Conservation (phyloP, 2,797 vertebrate genomes). For the Leptodactylus fallax region DNA sequence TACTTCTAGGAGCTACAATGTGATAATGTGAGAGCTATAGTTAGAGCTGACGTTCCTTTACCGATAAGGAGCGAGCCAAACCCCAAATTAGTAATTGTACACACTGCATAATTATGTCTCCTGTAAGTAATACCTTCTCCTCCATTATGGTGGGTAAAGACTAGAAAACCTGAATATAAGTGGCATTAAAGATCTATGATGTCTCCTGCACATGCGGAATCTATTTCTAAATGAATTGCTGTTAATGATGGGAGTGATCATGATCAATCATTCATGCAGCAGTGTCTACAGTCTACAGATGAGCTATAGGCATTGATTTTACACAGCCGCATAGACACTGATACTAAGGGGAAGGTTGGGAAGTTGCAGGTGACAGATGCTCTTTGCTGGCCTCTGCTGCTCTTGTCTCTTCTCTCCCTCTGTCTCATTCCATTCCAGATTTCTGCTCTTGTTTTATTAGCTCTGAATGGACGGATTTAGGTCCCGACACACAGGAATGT, state of each 20-base stretch:
- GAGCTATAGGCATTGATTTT: background rate
- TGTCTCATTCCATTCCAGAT: slow-evolving; percentile 61
- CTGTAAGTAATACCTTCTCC: background rate
- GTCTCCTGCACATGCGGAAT: background rate
- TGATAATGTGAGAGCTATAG: background rate
- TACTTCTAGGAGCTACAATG: background rate
- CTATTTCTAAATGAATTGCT: slow-evolving; percentile 5
- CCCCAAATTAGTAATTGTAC: background rate
- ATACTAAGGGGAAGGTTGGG: background rate
- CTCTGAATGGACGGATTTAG: slow-evolving; percentile 63
- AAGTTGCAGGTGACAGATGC: slow-evolving; percentile 28
- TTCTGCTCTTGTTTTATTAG: slow-evolving; percentile 63
- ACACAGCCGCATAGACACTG: background rate
- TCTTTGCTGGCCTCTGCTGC: slow-evolving; percentile 33
- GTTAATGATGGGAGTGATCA: background rate
- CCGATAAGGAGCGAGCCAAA: background rate
- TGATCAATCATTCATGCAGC: background rate
- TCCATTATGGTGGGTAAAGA: background rate
- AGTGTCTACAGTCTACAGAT: background rate
- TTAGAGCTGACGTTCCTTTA: background rate
- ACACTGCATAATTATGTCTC: background rate
- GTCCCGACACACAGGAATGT: slow-evolving; percentile 63
- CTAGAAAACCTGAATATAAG: background rate
- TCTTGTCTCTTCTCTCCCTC: slow-evolving; percentile 29
- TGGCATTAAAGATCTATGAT: background rate